Evolutionary conservation across 2,888 invertebrate species (phyloP).

Genomic region (Syrphus vitripennis): DNA sequence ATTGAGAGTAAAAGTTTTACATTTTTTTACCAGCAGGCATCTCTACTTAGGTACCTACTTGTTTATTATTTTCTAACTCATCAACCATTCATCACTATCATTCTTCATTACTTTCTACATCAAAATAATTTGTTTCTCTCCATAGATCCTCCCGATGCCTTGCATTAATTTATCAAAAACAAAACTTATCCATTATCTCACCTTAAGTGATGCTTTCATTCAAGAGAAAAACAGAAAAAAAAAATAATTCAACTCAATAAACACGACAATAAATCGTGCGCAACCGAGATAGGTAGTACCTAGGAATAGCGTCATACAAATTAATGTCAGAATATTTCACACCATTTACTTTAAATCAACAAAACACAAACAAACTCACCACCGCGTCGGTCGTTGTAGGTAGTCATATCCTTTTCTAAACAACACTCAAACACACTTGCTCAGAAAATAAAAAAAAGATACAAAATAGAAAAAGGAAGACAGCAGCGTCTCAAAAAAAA

Average conservation of each 20-base stretch:
- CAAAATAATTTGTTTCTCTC: conserved; percentile 12
- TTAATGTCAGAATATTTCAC: conserved; percentile 62
- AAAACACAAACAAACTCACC: conserved; percentile 7
- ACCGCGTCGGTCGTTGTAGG: no score
- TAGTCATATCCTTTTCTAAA: not conserved
- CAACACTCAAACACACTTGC: not conserved
- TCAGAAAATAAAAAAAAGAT: not conserved
- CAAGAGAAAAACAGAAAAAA: no score
- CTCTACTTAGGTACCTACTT: not conserved
- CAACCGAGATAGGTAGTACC: conserved; percentile 31
- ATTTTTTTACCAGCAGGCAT: no score
- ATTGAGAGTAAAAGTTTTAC: not conserved
- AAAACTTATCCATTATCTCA: not conserved
- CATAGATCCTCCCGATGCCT: not conserved
- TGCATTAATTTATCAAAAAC: conserved; percentile 34
- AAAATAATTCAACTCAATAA: conserved; percentile 20
- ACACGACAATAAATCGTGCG: conserved; percentile 41
- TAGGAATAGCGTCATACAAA: conserved; percentile 48
- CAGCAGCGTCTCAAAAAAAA: not conserved
- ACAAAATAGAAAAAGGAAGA: not conserved
- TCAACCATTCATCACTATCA: not conserved
- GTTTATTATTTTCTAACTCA: not conserved
- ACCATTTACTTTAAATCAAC: conserved; percentile 55
- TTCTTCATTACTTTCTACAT: not conserved
- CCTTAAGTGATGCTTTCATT: not conserved